Evolutionary conservation across 2,113 vertebrate genomes (phyloP).

Genomic region (Junco hyemalis): DNA sequence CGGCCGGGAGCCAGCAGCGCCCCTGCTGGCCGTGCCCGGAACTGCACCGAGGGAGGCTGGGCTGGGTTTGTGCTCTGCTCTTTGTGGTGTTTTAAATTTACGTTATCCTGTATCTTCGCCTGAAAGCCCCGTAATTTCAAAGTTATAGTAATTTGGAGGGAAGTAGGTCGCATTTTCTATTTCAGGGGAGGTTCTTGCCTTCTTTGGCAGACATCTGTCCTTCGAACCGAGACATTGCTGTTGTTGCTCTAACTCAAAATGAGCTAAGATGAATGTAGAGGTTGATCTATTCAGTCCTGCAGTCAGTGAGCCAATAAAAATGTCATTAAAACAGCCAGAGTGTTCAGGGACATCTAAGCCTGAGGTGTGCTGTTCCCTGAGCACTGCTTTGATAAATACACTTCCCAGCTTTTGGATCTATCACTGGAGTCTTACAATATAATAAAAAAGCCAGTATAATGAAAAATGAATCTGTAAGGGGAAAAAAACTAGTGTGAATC

Average conservation of each 20-base stretch:
- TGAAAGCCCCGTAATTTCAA: accelerated
- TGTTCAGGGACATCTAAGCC: background rate
- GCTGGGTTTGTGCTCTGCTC: background rate
- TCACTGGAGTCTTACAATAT: background rate
- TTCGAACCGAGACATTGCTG: background rate
- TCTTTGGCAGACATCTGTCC: background rate
- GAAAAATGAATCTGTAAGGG: background rate
- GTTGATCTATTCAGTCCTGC: background rate
- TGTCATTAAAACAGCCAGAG: background rate
- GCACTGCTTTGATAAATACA: background rate
- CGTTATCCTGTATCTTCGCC: accelerated
- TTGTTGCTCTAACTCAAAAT: background rate
- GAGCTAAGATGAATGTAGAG: background rate
- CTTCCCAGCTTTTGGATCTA: background rate
- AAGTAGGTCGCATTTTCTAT: background rate
- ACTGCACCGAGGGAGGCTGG: background rate
- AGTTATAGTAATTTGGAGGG: background rate
- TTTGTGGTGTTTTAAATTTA: too few species aligned
- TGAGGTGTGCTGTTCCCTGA: background rate
- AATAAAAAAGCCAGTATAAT: background rate
- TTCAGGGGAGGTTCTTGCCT: background rate
- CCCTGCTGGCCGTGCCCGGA: background rate
- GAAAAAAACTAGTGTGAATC: background rate
- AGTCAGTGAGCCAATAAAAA: background rate
- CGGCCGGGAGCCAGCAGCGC: background rate